Percentiles rank a stretch among this genome's conserved stretches.
Conservation (phyloP, 2,888 invertebrate species). For the Pantelozetes paolii region DNA sequence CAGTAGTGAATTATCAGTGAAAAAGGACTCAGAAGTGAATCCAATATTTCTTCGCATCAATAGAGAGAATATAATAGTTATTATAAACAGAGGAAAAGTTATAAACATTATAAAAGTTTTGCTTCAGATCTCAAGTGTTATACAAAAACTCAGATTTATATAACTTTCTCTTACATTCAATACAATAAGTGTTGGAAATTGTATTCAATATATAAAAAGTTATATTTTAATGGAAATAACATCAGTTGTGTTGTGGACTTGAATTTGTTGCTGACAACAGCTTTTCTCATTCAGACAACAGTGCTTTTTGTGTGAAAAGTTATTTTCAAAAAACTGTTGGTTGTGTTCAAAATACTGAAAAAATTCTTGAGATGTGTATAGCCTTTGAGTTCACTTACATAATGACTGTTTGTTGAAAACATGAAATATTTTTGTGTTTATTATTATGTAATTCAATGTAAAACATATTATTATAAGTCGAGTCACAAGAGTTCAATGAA, state of each 20-base stretch:
- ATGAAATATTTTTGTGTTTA: no score
- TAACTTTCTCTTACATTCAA: no score
- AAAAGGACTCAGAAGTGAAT: not conserved
- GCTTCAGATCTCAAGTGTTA: no score
- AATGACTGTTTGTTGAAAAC: no score
- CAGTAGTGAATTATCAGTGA: not conserved
- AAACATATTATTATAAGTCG: no score
- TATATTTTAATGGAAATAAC: constrained; percentile 1
- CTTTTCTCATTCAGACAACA: not conserved
- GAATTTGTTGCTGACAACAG: not conserved
- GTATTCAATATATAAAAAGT: not conserved
- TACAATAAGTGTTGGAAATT: not conserved
- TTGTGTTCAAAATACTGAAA: not conserved
- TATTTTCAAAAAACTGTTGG: not conserved
- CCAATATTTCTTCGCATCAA: not conserved
- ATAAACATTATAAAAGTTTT: not conserved
- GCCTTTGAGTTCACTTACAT: not conserved
- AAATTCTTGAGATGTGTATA: not conserved
- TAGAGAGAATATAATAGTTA: not conserved
- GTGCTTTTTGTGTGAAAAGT: not conserved
- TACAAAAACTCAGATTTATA: no score
- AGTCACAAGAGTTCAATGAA: no score
- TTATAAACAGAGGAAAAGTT: not conserved
- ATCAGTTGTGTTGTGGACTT: not conserved
- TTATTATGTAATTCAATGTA: no score